Evolutionary conservation across 2,797 vertebrate genomes (phyloP), one percentile per base, ranked within the genome.

Genomic region (Petrocephalus sullivani): DNA sequence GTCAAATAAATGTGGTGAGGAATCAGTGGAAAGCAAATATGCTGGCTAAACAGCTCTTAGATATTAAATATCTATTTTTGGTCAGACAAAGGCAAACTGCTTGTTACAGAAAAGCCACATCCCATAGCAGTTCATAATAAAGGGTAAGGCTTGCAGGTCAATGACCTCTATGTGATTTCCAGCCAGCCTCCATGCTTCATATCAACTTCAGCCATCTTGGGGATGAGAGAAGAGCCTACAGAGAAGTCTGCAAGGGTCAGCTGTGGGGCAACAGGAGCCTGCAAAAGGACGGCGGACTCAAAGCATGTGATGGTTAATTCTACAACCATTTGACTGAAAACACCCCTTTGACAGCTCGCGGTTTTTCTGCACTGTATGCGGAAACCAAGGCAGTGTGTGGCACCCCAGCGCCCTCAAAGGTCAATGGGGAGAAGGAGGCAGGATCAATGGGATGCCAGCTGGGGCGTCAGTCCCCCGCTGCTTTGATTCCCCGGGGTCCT

Each of bases 231-330:
- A 21, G 28, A 54, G 41, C 2, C 23, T 41, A 16, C 19, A 51
- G 16, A 60, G 5, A 88, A 19, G 58, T 28, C 23, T 10, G 87
- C 19, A 28, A 85, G 89, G 91, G 89, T 61, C 46, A 86, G 90
- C 91, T 90, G 88, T 57, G 33, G 46, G 87, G 90, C 90, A 92
- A 89, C 92, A 89, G 89, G 91, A 94, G 58, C 91, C 91, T 86
- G 95, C 93, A 94, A 82, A 78, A 84, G 2, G 85, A 81, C 71
- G 92, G 91, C 90, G 89, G 91, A 46, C 37, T 91, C 49, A 91
- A 91, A 87, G 89, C 90, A 81, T n/a, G 90, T 91, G 91, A 51
- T 83, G 90, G 58, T 87, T 94, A 94, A 95, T 94, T 93, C 93
- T 92, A 90, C 93, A 90, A 91, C 91, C 89, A 16, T 81, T 83